A percentile compares a stretch with the other conserved stretches of the same genome.
Conservation (phyloP, 2,888 invertebrate genomes). For the Nemoura dubitans region DNA sequence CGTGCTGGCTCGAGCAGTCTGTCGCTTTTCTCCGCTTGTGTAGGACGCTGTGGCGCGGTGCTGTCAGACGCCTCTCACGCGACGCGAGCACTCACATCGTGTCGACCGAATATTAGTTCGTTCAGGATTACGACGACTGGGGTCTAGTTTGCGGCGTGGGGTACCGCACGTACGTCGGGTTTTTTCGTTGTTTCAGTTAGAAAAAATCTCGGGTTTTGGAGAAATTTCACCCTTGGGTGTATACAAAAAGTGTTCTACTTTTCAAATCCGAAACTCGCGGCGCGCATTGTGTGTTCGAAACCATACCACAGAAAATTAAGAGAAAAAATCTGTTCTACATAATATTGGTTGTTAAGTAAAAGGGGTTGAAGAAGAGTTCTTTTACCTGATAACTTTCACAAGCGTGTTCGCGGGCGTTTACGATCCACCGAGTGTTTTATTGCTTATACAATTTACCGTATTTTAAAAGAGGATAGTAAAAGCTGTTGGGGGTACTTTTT, state of each 20-base stretch:
- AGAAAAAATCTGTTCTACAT: conserved; percentile 25
- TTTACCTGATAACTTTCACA: conserved; percentile 35
- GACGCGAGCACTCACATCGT: no score
- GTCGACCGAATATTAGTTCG: no score
- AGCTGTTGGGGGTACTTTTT: conserved; percentile 23
- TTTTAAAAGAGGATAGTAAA: conserved; percentile 19
- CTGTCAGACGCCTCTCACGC: not conserved
- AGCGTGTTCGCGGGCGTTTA: not conserved
- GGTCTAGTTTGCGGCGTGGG: not conserved
- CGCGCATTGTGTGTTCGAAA: conserved; percentile 10
- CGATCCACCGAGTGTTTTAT: conserved; percentile 34
- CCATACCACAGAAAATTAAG: conserved; percentile 3
- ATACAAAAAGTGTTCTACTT: conserved; percentile 37
- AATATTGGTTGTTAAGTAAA: conserved; percentile 27
- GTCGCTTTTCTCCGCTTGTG: not conserved
- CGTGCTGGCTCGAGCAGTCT: no score
- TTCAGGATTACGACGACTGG: not conserved
- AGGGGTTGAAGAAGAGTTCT: conserved; percentile 20
- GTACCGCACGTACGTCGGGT: conserved; percentile 9
- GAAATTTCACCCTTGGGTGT: not conserved
- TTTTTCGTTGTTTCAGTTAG: not conserved
- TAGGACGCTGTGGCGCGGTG: not conserved
- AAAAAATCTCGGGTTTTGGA: not conserved
- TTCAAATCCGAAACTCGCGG: not conserved
- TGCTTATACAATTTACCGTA: conserved; percentile 38